Evolutionary conservation across 2,797 vertebrate species (phyloP), one percentile per base, ranked within the genome.

Genomic region (Rhynchotus rufescens): DNA sequence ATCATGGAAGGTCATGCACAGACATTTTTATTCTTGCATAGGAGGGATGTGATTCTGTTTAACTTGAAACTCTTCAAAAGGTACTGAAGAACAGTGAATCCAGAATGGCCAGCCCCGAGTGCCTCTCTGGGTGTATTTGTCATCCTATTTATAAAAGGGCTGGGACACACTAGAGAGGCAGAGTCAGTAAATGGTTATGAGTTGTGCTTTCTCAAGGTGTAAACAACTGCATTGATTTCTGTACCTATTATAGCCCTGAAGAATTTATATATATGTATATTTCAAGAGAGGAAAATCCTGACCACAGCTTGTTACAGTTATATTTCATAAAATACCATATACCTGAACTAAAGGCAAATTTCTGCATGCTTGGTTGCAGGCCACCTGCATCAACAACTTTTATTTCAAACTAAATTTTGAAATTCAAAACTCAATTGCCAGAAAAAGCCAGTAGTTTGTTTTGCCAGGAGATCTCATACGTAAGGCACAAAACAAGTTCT

Each of bases 401-500:
- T 57, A 69, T 73, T 94, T 93, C n/a, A 36, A 78, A 45, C 76
- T 84, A 38, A 20, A 38, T 64, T 91, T 79, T 87, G 30, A 65
- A 92, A 81, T 13, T 15, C 19, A 78, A 80, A 80, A 36, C 4
- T 32, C 56, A 61, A 36, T 22, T 38, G 62, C 44, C 12, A 81
- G 57, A 32, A 79, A 78, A 66, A 79, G 2, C 23, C 12, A 64
- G 12, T n/a, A 42, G 9, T 56, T 79, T 30, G 72, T 38, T 84
- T 88, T 28, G 5, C 56, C 21, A 57, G 51, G n/a, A 40, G 15
- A 67, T 25, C 49, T 88, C 47, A 19, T 28, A 64, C 40, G 21
- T 40, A 52, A 76, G n/a, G n/a, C 40, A 45, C 54, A 25, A 59
- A 73, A 25, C 20, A 8, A 25, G 52, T 86, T 72, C 60, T 45